Evolutionary conservation across 2,888 invertebrate genomes (phyloP), one percentile per base, ranked within the genome.

Genomic region (Melinaea marsaeus): DNA sequence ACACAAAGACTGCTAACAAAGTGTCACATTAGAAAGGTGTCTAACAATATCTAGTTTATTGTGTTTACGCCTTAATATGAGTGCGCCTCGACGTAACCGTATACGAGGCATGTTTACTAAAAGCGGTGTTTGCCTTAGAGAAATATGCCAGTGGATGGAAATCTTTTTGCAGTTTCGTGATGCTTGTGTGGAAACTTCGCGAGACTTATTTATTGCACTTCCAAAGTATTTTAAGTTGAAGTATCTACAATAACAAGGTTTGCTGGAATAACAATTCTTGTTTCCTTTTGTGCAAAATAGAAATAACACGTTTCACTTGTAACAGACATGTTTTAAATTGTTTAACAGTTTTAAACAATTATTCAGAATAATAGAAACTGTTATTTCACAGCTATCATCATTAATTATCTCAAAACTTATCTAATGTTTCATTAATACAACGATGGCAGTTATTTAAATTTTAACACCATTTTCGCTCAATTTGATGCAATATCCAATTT

Each of bases 81-180:
- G 63, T 65, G 68, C 69, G 69, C 42, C 65, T 69, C 66, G 68
- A 71, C 70, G 71, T 67, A 71, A 72, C 67, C 54, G 67, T 67
- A 69, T 71, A 70, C 68, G 60, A 61, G 61, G 60, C 65, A 60
- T 69, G 69, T 68, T 71, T 69, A 69, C 71, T 65, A 61, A 63
- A 70, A 71, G 64, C 60, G 45, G 60, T 60, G 57, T 60, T 60
- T 60, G 60, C 60, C 60, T 63, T 55, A 59, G 63, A 60, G 60
- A 60, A 63, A 63, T 63, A 63, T 57, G 60, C 60, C 51, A 51
- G 60, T 60, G 60, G 63, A 63, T 63, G 63, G 60, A 51, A 51
- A 63, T 60, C 60, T 63, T 60, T 56, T 57, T 57, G 46, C 59
- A 60, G 57, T 51, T 58, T 58, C 47, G 51, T 51, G 57, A 55